Evolutionary conservation across 2,888 invertebrate species (phyloP).

Genomic region (Watsonalla cultraria): DNA sequence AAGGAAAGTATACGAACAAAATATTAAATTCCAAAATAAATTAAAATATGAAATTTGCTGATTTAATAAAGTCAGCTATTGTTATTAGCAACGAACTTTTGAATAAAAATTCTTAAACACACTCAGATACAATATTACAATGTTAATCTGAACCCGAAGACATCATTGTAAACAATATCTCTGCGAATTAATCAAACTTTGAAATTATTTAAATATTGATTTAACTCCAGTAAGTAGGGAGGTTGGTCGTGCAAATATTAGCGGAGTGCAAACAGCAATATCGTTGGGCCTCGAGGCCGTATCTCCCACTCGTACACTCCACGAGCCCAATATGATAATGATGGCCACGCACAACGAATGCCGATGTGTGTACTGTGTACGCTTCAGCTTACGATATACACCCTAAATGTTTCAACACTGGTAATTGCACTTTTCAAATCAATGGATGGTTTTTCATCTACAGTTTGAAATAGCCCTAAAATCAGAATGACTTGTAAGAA

Average conservation of each 20-base stretch:
- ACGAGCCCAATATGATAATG: constrained; percentile 67
- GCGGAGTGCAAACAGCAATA: constrained; percentile 70
- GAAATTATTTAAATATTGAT: constrained; percentile 76
- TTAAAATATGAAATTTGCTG: no score
- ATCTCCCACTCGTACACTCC: constrained; percentile 36
- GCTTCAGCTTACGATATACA: constrained; percentile 38
- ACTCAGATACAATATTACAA: constrained; percentile 18
- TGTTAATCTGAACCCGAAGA: constrained; percentile 46
- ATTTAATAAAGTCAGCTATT: no score
- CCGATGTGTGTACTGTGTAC: constrained; percentile 55
- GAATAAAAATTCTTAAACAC: no score
- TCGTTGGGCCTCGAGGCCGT: constrained; percentile 62
- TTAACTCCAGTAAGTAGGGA: constrained; percentile 73
- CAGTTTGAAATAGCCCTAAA: no score
- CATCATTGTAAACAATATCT: constrained; percentile 72
- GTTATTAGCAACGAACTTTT: no score
- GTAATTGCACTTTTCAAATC: background rate
- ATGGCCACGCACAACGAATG: constrained; percentile 49
- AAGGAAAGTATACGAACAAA: no score
- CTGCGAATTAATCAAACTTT: constrained; percentile 77
- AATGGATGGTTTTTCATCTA: no score
- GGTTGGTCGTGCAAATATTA: constrained; percentile 56
- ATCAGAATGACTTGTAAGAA: no score
- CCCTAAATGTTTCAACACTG: background rate
- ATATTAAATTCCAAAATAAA: no score